Conservation (phyloP, 2,888 invertebrate genomes). For the Heliconius ismenius region DNA sequence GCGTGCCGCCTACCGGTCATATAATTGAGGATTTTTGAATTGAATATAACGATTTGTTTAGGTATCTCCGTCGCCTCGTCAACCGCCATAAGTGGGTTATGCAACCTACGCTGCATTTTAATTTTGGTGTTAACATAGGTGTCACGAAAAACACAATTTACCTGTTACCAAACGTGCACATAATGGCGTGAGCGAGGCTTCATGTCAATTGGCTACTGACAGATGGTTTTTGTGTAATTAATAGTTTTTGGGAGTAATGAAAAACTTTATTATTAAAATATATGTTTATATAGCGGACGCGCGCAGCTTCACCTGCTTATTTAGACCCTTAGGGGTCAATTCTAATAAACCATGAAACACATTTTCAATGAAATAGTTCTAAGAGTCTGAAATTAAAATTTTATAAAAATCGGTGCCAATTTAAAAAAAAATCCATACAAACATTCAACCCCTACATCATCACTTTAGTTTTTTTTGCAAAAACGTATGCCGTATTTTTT, state of each 20-base stretch:
- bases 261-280: background rate
- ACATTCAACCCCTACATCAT: too few species aligned
- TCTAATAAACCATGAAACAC: too few species aligned
- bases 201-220: slow-evolving; percentile 13
- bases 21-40: slow-evolving; percentile 50
- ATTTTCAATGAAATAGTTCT: too few species aligned
- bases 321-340: too few species aligned
- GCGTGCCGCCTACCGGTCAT: slow-evolving; percentile 55
- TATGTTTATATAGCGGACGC: too few species aligned
- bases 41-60: slow-evolving; percentile 59
- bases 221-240: background rate
- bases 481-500: too few species aligned
- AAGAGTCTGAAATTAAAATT: too few species aligned
- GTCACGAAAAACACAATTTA: slow-evolving; percentile 51
- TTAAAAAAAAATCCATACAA: too few species aligned
- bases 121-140: slow-evolving; percentile 54
- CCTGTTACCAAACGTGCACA: slow-evolving; percentile 41
- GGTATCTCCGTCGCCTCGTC: slow-evolving; percentile 53
- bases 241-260: background rate
- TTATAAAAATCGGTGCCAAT: too few species aligned
- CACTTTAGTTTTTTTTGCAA: too few species aligned
- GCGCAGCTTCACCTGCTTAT: too few species aligned
- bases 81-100: slow-evolving; percentile 51
- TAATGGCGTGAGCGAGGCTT: slow-evolving; percentile 36
- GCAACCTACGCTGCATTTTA: slow-evolving; percentile 57